A percentile compares a stretch with the other conserved stretches of the same genome.
phyloP scores from a whole-genome alignment of 2,113 vertebrate genomes.

The Antidorcas marsupialis region DNA sequence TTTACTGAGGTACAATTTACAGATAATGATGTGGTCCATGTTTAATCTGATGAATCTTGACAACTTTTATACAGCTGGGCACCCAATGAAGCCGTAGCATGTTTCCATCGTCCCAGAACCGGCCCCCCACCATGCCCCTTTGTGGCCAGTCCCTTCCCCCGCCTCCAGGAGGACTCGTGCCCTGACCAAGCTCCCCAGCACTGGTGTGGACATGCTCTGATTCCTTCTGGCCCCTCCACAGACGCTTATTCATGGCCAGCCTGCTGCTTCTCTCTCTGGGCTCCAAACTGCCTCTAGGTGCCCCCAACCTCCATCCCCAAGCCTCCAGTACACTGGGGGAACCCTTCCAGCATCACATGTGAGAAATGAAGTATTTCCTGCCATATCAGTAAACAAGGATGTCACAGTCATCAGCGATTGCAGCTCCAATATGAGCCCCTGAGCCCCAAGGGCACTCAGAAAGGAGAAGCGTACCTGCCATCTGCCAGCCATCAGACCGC shows the following conservation, averaged over 20 bases:
- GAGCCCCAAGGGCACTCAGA: neutral
- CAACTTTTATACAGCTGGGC: neutral
- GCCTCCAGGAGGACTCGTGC: neutral
- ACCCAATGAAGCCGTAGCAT: neutral
- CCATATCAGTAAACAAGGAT: neutral
- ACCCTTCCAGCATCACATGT: neutral
- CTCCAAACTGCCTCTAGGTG: neutral
- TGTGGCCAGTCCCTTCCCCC: neutral
- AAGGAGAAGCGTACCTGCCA: neutral
- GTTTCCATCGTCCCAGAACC: neutral
- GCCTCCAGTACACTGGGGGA: neutral
- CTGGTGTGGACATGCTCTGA: neutral
- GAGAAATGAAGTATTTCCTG: neutral
- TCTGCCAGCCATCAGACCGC: fast-evolving
- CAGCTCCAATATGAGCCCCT: neutral
- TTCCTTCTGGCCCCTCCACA: neutral
- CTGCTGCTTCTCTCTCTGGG: neutral
- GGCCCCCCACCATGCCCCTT: neutral
- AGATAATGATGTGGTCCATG: neutral
- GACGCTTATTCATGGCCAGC: neutral
- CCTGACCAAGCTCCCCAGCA: neutral
- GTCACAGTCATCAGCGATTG: neutral
- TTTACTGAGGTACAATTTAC: neutral
- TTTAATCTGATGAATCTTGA: neutral
- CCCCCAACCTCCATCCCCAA: neutral